Evolutionary conservation across 2,888 invertebrate species (phyloP).

Genomic region (Heliconius aoede): DNA sequence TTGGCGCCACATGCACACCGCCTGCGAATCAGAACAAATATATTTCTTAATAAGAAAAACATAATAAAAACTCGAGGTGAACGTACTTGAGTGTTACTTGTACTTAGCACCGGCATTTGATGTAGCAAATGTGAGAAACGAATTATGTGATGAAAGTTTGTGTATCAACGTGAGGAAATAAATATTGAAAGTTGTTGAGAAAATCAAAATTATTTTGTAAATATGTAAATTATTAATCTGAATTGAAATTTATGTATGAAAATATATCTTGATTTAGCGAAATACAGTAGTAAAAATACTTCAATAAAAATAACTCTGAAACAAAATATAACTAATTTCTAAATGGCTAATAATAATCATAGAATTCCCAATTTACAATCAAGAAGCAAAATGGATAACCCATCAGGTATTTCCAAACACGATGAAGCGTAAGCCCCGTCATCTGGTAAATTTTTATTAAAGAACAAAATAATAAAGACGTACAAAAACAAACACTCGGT

Average conservation of each 20-base stretch:
- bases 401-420: conserved; percentile 21
- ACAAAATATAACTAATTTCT: no score
- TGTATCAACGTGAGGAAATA: neutral
- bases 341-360: neutral
- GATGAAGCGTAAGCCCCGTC: neutral
- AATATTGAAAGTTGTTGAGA: conserved; percentile 1
- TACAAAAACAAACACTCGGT: conserved; percentile 39
- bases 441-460: conserved; percentile 22
- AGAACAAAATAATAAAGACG: conserved; percentile 35
- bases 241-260: no score
- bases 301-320: neutral
- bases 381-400: neutral
- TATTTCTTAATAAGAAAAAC: conserved; percentile 56
- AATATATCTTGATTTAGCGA: neutral
- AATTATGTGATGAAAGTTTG: conserved; percentile 21
- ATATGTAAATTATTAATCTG: neutral
- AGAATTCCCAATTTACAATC: neutral
- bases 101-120: conserved; percentile 52
- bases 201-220: neutral
- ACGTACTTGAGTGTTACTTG: conserved; percentile 53
- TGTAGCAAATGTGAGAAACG: conserved; percentile 47
- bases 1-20: conserved; percentile 74
- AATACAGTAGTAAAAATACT: neutral
- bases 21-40: conserved; percentile 62
- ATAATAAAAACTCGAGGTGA: conserved; percentile 64